A percentile compares a stretch with the other conserved stretches of the same genome.
These are phyloP conservation scores for Eupsittula cactorum DNA, from an alignment of 2,113 vertebrate genomes.

Conservation along the genomic window DNA sequence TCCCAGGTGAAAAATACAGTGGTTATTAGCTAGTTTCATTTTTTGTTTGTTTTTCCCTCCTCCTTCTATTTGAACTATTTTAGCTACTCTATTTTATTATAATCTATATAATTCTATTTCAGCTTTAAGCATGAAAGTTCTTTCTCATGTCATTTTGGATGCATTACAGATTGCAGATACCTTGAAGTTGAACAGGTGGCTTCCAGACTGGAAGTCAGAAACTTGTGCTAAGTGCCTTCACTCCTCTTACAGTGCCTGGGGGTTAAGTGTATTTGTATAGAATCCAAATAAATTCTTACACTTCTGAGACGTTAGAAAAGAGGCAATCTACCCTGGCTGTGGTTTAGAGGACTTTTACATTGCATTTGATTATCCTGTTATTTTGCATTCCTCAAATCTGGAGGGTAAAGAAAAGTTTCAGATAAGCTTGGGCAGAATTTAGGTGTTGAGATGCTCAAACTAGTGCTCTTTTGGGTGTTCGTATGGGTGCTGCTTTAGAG, in stretches of 20 bases:
- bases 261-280: neutral
- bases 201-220: neutral
- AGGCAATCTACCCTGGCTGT: neutral
- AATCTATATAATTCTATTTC: neutral
- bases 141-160: neutral
- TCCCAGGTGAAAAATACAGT: neutral
- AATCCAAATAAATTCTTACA: neutral
- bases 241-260: neutral
- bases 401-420: neutral
- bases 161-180: neutral
- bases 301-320: neutral
- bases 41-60: neutral
- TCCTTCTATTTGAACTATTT: neutral
- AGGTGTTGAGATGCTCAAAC: neutral
- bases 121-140: neutral
- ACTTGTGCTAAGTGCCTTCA: neutral
- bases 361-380: neutral
- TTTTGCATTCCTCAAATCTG: neutral
- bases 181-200: neutral
- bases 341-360: neutral
- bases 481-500: neutral
- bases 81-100: neutral
- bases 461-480: neutral
- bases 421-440: neutral
- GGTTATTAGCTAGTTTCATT: neutral